Percentiles rank a stretch among this genome's conserved stretches.
Conservation (phyloP, 2,113 vertebrate genomes). For the Poicephalus meyeri region DNA sequence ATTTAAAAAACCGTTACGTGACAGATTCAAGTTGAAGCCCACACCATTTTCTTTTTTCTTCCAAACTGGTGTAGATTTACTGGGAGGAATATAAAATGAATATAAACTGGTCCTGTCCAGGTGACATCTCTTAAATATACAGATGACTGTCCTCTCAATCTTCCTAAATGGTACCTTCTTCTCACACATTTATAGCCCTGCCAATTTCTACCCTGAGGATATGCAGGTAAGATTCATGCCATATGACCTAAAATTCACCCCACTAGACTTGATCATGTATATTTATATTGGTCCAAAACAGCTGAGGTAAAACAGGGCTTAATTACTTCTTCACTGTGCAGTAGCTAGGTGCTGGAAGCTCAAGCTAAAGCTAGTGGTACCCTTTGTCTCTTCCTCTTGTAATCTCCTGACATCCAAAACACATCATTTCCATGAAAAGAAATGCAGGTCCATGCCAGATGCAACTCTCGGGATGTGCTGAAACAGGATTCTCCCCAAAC, state of each 20-base stretch:
- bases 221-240: neutral
- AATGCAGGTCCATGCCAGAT: neutral
- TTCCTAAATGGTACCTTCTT: neutral
- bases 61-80: neutral
- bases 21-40: neutral
- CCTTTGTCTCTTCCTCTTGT: neutral
- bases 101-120: neutral
- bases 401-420: neutral
- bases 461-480: neutral
- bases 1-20: neutral
- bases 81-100: neutral
- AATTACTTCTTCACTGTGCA: neutral
- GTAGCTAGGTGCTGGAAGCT: neutral
- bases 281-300: neutral
- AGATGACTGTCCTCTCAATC: neutral
- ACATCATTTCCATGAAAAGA: accelerated
- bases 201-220: neutral
- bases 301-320: neutral
- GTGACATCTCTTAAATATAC: neutral
- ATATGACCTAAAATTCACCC: neutral
- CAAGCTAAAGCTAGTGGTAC: neutral
- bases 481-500: neutral
- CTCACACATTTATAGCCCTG: neutral
- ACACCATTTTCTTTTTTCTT: neutral
- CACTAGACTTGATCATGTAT: neutral